These are phyloP conservation scores for Aphelenchoides avenae DNA, from an alignment of 1,140 invertebrate species.

Conservation along the genomic window DNA sequence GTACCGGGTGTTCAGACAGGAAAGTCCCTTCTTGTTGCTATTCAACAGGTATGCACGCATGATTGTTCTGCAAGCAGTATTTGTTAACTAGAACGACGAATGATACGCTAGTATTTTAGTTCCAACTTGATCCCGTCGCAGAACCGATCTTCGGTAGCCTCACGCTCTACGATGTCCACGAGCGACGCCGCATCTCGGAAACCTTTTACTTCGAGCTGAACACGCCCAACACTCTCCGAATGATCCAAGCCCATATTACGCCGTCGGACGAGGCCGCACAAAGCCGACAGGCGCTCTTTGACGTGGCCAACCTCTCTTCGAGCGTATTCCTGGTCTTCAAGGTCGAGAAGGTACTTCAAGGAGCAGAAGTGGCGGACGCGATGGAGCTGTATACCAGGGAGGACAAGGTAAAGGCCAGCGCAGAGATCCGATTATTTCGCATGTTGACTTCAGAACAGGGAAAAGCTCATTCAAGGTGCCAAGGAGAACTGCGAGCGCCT, in stretches of 20 bases:
- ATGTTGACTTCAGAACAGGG: slow-evolving; percentile 21
- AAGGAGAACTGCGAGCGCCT: slow-evolving; percentile 72
- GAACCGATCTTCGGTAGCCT: slow-evolving; percentile 49
- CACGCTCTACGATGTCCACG: slow-evolving; percentile 46
- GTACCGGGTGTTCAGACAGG: slow-evolving; percentile 22
- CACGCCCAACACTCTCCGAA: slow-evolving; percentile 22
- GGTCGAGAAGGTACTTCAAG: slow-evolving; percentile 50
- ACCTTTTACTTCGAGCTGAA: slow-evolving; percentile 51
- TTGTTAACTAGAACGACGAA: not conserved
- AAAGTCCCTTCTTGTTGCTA: slow-evolving; percentile 29
- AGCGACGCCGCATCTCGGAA: slow-evolving; percentile 44
- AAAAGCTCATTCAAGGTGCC: slow-evolving; percentile 38
- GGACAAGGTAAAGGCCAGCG: slow-evolving; percentile 47
- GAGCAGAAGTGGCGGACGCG: slow-evolving; percentile 40
- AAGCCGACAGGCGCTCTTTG: not conserved
- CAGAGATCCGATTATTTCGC: too few species aligned
- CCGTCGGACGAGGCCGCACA: slow-evolving; percentile 1
- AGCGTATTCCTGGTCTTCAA: slow-evolving; percentile 30
- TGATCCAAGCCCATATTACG: slow-evolving; percentile 22
- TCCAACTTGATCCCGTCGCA: slow-evolving; percentile 36
- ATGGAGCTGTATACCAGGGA: slow-evolving; percentile 46
- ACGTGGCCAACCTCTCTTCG: not conserved
- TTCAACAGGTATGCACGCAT: slow-evolving; percentile 22
- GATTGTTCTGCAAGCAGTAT: not conserved
- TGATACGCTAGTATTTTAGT: too few species aligned